A percentile compares a stretch with the other conserved stretches of the same genome.
phyloP scores from a whole-genome alignment of 2,888 invertebrate species.

The Polylopha cassiicola region DNA sequence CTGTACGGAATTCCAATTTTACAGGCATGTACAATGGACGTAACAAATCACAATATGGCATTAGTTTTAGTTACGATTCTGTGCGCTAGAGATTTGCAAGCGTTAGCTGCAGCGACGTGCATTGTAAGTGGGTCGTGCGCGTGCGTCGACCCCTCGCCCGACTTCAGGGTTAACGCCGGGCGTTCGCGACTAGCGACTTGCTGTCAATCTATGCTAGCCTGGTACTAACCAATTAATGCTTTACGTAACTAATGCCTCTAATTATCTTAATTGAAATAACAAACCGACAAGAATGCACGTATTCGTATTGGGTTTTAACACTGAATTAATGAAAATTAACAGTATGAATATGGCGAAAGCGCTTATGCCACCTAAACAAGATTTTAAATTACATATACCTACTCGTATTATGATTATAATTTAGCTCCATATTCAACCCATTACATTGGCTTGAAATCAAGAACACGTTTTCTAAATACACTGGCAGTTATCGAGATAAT shows the following conservation, averaged over 20 bases:
- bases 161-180: slow-evolving; percentile 66
- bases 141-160: slow-evolving; percentile 69
- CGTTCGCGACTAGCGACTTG: slow-evolving; percentile 34
- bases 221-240: slow-evolving; percentile 21
- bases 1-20: slow-evolving; percentile 12
- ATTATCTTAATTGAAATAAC: no score
- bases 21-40: slow-evolving; percentile 26
- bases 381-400: slow-evolving; percentile 1
- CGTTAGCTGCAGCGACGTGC: slow-evolving; percentile 51
- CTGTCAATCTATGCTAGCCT: slow-evolving; percentile 31
- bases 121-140: slow-evolving; percentile 66
- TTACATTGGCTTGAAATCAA: slow-evolving; percentile 45
- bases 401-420: background rate
- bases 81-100: slow-evolving; percentile 62
- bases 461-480: slow-evolving; percentile 53
- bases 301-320: no score
- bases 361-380: no score
- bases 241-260: slow-evolving; percentile 26
- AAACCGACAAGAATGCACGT: no score
- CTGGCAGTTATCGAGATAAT: slow-evolving; percentile 60
- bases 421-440: slow-evolving; percentile 23
- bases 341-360: no score
- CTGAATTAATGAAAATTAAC: no score
- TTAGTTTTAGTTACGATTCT: slow-evolving; percentile 36
- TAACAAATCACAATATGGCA: slow-evolving; percentile 29